These are phyloP conservation scores for Prinia subflava DNA, from an alignment of 2,113 vertebrate genomes.

Conservation along the genomic window DNA sequence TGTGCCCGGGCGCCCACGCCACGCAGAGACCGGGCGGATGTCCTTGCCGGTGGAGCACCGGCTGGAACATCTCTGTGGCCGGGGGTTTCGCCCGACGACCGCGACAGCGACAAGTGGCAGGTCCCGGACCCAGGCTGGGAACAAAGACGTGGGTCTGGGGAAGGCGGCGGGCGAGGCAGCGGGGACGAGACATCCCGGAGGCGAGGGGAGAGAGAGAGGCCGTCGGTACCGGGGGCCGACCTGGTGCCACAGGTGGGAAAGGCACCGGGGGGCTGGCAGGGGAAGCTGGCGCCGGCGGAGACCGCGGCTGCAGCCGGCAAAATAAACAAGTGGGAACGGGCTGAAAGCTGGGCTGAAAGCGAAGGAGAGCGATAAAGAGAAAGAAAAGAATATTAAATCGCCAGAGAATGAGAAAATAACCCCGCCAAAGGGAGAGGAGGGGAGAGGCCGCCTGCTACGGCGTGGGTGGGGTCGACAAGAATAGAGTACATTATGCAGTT, in stretches of 20 bases:
- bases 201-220: neutral
- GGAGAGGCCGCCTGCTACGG: constrained; percentile 86
- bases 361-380: constrained; percentile 67
- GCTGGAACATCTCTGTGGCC: neutral
- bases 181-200: neutral
- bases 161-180: neutral
- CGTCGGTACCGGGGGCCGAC: neutral
- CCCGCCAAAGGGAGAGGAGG: constrained; percentile 72
- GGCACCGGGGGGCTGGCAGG: neutral
- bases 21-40: neutral
- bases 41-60: neutral
- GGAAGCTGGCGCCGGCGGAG: neutral
- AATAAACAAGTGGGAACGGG: constrained; percentile 61
- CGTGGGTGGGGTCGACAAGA: constrained; percentile 99
- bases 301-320: constrained; percentile 19
- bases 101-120: neutral
- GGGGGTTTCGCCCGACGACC: neutral
- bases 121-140: neutral
- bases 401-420: constrained; percentile 84
- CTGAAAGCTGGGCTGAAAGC: constrained; percentile 62
- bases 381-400: constrained; percentile 86
- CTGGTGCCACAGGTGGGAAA: constrained; percentile 58
- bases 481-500: constrained; percentile 99
- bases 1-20: neutral
- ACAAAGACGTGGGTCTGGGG: neutral